Conservation (phyloP, 2,113 vertebrate genomes). For the Numida meleagris region DNA sequence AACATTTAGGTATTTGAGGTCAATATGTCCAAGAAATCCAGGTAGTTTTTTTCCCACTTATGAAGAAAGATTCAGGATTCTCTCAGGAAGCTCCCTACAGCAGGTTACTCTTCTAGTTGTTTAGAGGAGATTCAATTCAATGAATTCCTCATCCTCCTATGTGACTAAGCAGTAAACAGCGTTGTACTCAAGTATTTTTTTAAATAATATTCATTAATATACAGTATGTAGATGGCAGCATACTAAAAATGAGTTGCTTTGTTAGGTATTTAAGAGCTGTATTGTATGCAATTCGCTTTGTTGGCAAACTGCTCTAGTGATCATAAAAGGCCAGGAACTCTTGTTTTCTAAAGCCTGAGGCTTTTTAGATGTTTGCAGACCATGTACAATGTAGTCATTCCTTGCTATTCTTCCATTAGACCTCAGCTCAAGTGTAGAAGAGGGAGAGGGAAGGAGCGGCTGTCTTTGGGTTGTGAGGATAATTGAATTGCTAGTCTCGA, state of each 20-base stretch:
- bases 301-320: slow-evolving; percentile 35
- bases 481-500: slow-evolving; percentile 75
- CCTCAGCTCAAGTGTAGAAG: slow-evolving; percentile 25
- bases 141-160: neutral
- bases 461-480: slow-evolving; percentile 71
- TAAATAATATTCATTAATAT: slow-evolving; percentile 52
- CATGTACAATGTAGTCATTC: slow-evolving; percentile 31
- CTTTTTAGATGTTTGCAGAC: slow-evolving; percentile 66
- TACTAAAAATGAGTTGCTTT: slow-evolving; percentile 49
- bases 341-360: slow-evolving; percentile 67
- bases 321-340: slow-evolving; percentile 71
- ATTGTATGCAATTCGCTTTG: slow-evolving; percentile 44
- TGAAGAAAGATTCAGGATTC: too few species aligned
- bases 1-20: too few species aligned
- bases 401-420: slow-evolving; percentile 25
- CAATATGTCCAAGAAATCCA: too few species aligned
- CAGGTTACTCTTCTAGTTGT: neutral
- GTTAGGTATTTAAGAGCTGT: slow-evolving; percentile 55
- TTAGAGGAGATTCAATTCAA: neutral
- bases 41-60: too few species aligned
- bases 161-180: neutral
- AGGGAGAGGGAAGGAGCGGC: neutral
- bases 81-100: too few species aligned
- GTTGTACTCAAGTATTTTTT: neutral
- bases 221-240: neutral